Evolutionary conservation across 2,113 vertebrate genomes (phyloP).

Genomic region (Phalacrocorax carbo): DNA sequence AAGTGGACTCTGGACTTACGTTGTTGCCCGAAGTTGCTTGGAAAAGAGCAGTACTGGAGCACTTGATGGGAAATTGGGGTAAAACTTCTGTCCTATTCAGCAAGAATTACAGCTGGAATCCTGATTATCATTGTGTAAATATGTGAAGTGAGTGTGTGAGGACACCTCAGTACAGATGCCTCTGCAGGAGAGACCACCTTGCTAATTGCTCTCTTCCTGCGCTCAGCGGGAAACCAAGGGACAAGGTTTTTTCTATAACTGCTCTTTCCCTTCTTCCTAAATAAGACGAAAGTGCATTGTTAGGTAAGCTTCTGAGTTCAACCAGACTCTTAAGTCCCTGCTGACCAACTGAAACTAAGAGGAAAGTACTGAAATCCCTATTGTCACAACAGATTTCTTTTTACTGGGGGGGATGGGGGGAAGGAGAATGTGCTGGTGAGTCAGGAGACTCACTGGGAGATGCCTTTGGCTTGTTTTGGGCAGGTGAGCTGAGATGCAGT

Average conservation of each 20-base stretch:
- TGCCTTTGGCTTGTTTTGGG: neutral
- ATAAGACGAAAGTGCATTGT: neutral
- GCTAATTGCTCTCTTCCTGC: neutral
- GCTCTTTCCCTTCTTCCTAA: neutral
- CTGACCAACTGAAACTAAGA: neutral
- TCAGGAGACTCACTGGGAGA: neutral
- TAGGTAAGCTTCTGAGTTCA: neutral
- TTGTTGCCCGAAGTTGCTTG: neutral
- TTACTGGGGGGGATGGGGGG: too few relatives aligned
- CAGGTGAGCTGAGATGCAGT: neutral
- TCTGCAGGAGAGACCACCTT: neutral
- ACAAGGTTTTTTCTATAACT: neutral
- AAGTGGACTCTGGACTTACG: neutral
- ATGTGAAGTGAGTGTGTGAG: neutral
- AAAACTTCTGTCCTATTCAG: neutral
- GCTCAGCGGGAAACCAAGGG: neutral
- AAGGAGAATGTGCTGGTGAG: neutral
- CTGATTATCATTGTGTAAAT: neutral
- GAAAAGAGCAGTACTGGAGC: neutral
- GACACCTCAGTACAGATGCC: neutral
- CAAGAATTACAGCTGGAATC: neutral
- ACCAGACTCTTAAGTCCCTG: neutral
- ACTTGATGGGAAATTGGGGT: neutral
- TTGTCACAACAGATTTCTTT: neutral
- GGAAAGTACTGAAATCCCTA: neutral